Evolutionary conservation across 2,888 invertebrate genomes (phyloP).

Genomic region (Eupithecia abbreviata): DNA sequence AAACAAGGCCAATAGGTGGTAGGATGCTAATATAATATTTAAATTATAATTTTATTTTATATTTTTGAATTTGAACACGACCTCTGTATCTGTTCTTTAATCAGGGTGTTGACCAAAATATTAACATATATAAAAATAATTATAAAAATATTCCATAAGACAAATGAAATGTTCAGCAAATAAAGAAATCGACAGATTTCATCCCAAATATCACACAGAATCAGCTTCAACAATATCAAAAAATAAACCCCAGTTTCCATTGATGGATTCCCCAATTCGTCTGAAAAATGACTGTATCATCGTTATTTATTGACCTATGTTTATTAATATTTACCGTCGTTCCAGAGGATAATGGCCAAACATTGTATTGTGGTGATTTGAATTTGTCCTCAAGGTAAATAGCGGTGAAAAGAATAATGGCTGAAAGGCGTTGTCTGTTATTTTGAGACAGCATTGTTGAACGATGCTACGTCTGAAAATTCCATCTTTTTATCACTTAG

Average conservation of each 20-base stretch:
- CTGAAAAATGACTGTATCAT: constrained; percentile 40
- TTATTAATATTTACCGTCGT: constrained; percentile 38
- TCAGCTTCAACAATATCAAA: constrained; percentile 3
- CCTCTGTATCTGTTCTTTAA: too few relatives aligned
- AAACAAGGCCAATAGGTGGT: too few relatives aligned
- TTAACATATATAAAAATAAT: too few relatives aligned
- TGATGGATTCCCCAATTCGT: constrained; percentile 40
- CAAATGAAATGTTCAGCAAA: not conserved
- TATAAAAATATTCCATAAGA: not conserved
- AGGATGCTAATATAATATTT: too few relatives aligned
- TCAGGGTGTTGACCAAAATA: too few relatives aligned
- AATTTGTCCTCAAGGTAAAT: constrained; percentile 6
- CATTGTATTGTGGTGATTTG: constrained; percentile 8
- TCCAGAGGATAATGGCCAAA: not conserved
- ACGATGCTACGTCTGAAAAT: not conserved
- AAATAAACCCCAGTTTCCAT: constrained; percentile 36
- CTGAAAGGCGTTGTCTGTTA: not conserved
- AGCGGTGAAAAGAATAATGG: not conserved
- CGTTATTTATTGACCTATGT: constrained; percentile 35
- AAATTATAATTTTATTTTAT: too few relatives aligned
- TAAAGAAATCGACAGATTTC: not conserved
- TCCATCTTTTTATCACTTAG: not conserved
- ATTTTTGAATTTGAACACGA: too few relatives aligned
- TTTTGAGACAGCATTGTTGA: not conserved
- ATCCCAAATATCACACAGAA: constrained; percentile 6